Conservation (phyloP, 2,113 vertebrate genomes). For the Paradoxurus hermaphroditus region DNA sequence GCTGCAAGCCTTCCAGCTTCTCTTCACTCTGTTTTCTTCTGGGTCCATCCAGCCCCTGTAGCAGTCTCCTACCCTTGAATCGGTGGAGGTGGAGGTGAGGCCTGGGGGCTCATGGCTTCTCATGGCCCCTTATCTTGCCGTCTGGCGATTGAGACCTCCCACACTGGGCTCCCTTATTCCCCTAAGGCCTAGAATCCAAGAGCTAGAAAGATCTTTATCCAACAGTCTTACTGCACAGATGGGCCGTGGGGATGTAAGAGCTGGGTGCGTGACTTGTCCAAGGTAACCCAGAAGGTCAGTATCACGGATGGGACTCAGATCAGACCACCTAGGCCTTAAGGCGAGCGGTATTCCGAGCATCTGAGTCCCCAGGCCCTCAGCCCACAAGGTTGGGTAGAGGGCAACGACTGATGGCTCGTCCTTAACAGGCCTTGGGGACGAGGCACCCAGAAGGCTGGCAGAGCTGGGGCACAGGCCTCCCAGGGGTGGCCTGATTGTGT, state of each 20-base stretch:
- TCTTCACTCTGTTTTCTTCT: background rate
- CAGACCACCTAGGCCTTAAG: background rate
- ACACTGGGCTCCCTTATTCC: background rate
- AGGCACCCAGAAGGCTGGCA: slow-evolving; percentile 84
- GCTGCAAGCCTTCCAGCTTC: background rate
- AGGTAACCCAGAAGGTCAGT: background rate
- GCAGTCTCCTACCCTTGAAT: background rate
- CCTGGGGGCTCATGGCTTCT: background rate
- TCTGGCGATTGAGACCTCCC: background rate
- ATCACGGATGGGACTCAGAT: background rate
- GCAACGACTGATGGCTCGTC: slow-evolving; percentile 90
- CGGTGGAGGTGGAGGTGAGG: background rate
- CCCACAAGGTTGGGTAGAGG: background rate
- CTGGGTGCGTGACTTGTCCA: background rate
- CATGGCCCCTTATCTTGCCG: background rate
- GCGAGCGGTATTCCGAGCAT: background rate
- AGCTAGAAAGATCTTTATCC: background rate
- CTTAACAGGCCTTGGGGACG: slow-evolving; percentile 91
- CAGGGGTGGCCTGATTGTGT: too few relatives aligned
- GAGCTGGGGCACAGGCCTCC: slow-evolving; percentile 83
- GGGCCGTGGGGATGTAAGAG: background rate
- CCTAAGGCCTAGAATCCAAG: background rate
- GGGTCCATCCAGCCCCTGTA: background rate
- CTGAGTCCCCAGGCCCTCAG: background rate
- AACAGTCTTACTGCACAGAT: background rate